Percentiles rank a stretch among this genome's conserved stretches.
phyloP scores from a whole-genome alignment of 2,797 vertebrate species.

The Basileuterus tristriatus region DNA sequence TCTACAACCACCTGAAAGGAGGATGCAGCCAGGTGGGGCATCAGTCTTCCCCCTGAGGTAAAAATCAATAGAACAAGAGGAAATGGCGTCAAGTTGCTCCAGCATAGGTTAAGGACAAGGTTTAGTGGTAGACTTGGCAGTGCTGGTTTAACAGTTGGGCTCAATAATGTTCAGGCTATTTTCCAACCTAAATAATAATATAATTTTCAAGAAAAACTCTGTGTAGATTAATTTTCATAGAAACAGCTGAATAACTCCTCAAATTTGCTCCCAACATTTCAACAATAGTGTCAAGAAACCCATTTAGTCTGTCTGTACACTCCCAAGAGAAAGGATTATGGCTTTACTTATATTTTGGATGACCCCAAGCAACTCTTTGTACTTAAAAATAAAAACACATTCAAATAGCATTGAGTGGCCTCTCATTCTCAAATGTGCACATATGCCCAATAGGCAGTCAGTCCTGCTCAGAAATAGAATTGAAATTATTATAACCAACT shows the following conservation, averaged over 20 bases:
- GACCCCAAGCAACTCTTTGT: neutral
- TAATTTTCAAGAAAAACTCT: neutral
- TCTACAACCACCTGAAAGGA: neutral
- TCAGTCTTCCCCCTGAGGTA: neutral
- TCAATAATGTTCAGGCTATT: neutral
- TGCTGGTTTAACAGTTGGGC: neutral
- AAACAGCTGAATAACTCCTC: neutral
- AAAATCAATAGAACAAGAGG: neutral
- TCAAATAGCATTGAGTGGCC: neutral
- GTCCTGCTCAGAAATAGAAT: slow-evolving; percentile 6
- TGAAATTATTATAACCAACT: slow-evolving; percentile 25
- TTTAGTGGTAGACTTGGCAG: neutral
- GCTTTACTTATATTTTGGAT: neutral
- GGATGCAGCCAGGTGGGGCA: neutral
- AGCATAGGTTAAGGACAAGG: neutral
- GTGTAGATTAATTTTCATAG: neutral
- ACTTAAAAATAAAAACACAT: slow-evolving; percentile 11
- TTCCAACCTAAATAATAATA: neutral
- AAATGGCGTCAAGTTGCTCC: neutral
- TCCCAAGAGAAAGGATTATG: neutral
- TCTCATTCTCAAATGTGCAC: neutral
- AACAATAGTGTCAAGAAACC: neutral
- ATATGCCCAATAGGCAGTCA: neutral
- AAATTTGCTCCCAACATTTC: slow-evolving; percentile 14
- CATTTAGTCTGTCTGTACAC: neutral